phyloP scores from a whole-genome alignment of 1,140 invertebrate genomes.

The Aphelenchoides avenae region DNA sequence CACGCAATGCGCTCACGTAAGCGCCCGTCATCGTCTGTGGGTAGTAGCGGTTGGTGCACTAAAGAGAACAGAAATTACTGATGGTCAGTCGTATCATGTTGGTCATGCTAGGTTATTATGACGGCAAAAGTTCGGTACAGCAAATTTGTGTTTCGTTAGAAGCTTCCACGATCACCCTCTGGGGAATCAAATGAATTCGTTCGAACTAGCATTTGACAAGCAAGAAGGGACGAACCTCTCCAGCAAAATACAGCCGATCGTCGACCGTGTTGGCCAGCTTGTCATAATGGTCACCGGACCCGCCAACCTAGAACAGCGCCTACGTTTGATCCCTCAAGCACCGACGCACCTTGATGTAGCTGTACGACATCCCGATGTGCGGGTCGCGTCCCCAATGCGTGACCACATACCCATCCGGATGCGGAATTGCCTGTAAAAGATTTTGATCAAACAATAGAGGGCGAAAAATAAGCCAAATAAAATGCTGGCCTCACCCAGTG shows the following conservation, averaged over 20 bases:
- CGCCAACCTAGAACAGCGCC: no score
- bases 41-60: constrained; percentile 62
- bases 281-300: constrained; percentile 59
- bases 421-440: constrained; percentile 43
- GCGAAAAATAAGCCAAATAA: not conserved
- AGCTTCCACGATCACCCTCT: not conserved
- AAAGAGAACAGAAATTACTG: no score
- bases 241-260: constrained; percentile 63
- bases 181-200: constrained; percentile 16
- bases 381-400: constrained; percentile 62
- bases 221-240: constrained; percentile 60
- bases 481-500: not conserved
- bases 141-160: no score
- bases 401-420: constrained; percentile 60
- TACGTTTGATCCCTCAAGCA: no score
- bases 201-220: constrained; percentile 24
- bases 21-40: constrained; percentile 63
- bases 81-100: constrained; percentile 13
- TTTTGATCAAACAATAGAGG: not conserved
- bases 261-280: constrained; percentile 59
- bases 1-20: constrained; percentile 62
- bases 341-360: constrained; percentile 62
- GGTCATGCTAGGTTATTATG: constrained; percentile 16
- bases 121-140: constrained; percentile 10
- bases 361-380: constrained; percentile 61